Percentiles rank a stretch among this genome's conserved stretches.
These are phyloP conservation scores for Drymonia ruficornis DNA, from an alignment of 2,888 invertebrate species.

Conservation along the genomic window DNA sequence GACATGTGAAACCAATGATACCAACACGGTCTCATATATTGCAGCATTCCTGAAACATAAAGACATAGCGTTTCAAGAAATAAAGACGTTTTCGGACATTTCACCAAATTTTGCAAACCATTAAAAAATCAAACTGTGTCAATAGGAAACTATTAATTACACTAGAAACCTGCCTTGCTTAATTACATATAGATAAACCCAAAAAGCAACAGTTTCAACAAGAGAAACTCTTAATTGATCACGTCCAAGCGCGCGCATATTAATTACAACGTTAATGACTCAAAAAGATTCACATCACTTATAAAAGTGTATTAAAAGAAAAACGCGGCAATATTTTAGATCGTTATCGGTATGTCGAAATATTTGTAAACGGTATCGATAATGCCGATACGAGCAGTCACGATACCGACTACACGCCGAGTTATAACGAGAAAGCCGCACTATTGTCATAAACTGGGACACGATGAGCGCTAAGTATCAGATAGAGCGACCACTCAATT, in stretches of 20 bases:
- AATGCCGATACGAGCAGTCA: conserved; percentile 59
- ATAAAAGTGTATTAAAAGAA: conserved; percentile 16
- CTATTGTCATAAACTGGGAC: conserved; percentile 61
- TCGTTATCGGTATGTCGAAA: conserved; percentile 77
- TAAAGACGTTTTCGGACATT: too few relatives aligned
- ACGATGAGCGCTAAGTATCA: conserved; percentile 53
- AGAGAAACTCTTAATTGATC: conserved; percentile 24
- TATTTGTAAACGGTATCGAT: conserved; percentile 79
- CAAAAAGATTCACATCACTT: conserved; percentile 14
- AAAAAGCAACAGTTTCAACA: conserved; percentile 12
- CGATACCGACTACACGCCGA: conserved; percentile 51
- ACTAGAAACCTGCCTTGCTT: conserved; percentile 10
- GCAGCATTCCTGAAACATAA: too few relatives aligned
- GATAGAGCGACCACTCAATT: conserved; percentile 50
- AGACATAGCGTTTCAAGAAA: too few relatives aligned
- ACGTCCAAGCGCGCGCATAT: conserved; percentile 14
- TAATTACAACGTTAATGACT: conserved; percentile 19
- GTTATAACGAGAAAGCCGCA: conserved; percentile 47
- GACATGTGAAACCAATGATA: too few relatives aligned
- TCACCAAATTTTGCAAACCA: too few relatives aligned
- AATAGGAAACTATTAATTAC: conserved; percentile 24
- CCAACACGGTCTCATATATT: too few relatives aligned
- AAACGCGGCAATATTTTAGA: conserved; percentile 41
- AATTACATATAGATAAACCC: conserved; percentile 20
- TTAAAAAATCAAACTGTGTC: conserved; percentile 8